Base-by-base conservation (phyloP, 2,113 vertebrate species). In the Toxostoma redivivum region DNA sequence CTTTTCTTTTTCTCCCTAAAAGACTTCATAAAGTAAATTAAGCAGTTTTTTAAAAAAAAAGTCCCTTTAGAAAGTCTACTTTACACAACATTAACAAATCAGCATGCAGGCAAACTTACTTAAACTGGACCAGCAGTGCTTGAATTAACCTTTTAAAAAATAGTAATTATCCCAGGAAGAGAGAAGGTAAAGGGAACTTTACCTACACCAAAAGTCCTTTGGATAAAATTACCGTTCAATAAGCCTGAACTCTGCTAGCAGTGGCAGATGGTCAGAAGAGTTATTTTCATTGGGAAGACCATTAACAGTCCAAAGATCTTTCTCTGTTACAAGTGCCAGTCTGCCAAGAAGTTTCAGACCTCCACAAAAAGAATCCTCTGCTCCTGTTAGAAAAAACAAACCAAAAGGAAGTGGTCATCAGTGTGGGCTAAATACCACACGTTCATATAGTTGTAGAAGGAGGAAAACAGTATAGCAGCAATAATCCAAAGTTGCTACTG, bases 211-310 rank as follows among this genome's bases (percentile, higher is more conserved):
- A 25, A 86, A 35, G 60, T 66, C 70, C 81, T 96, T 88, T 83
- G 56, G 65, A 9, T 88, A n/a, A n/a, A n/a, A 61, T 98, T 97
- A 99, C 94, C 90, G 88, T 58, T 97, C 94, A 60, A 94, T 53
- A 38, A 99, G 97, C 47, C 99, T 98, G 96, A 99, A 99, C 71
- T 98, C 96, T 28, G 98, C 98, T 16, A 99, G 92, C 50, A 99
- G 97, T 11, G 99, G 99, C 51, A 99, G 98, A 94, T 99, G 99
- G 91, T 99, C 99, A 4, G 99, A 99, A 42, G 99, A 98, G 97
- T 98, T 98, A 13, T 88, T 95, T 89, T 98, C 98, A 86, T 99
- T 99, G 84, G 99, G 99, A 95, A 99, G 98, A 27, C 98, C 97
- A 17, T 98, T 98, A 82, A 99, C 98, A 71, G 98, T 97, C 98